A percentile compares a stretch with the other conserved stretches of the same genome.
Evolutionary conservation across 2,888 invertebrate species (phyloP).

Genomic region (Acanthosepion esculentum): DNA sequence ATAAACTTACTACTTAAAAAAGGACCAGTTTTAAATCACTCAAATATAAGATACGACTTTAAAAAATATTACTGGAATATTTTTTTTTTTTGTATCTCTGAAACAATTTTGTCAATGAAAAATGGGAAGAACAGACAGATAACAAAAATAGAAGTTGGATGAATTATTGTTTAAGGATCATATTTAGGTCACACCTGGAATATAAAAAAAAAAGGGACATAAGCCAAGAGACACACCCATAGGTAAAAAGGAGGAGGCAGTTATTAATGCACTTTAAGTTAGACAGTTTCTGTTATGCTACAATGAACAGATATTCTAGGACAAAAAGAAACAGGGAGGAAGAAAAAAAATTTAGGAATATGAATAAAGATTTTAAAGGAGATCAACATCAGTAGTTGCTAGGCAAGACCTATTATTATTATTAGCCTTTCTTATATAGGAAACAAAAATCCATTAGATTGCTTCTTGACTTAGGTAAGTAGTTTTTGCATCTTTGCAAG

Average conservation of each 20-base stretch:
- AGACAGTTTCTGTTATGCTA: background rate
- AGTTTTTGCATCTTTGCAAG: too few species aligned
- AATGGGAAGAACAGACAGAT: background rate
- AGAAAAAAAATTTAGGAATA: background rate
- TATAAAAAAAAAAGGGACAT: background rate
- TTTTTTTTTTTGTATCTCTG: too few species aligned
- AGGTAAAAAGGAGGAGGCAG: background rate
- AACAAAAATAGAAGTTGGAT: background rate
- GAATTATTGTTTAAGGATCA: background rate
- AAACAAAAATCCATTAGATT: too few species aligned
- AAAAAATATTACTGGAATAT: too few species aligned
- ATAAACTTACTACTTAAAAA: too few species aligned
- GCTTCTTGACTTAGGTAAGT: too few species aligned
- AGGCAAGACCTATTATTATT: background rate
- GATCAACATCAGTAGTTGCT: background rate
- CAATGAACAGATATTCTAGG: constrained; percentile 18
- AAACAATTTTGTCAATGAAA: background rate
- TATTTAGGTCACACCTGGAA: constrained; percentile 33
- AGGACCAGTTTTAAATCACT: too few species aligned
- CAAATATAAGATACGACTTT: too few species aligned
- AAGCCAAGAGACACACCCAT: background rate
- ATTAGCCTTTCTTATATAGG: too few species aligned
- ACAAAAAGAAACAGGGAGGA: background rate
- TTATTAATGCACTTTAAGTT: background rate
- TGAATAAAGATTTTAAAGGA: background rate